Evolutionary conservation across 2,797 vertebrate genomes (phyloP).

Genomic region (Falco peregrinus): DNA sequence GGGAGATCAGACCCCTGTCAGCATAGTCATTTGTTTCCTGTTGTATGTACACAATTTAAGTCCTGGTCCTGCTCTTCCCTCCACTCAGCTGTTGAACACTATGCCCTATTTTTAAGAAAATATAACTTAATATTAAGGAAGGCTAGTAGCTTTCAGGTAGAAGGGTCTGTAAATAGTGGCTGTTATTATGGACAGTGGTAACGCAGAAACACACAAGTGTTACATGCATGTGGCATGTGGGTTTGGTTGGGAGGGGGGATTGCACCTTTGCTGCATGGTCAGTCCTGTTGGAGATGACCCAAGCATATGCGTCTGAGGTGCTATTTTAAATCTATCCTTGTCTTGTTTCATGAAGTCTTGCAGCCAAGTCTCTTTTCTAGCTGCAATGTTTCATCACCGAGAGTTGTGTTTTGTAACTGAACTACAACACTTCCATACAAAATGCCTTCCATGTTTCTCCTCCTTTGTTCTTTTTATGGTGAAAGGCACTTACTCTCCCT

Average conservation of each 20-base stretch:
- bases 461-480: neutral
- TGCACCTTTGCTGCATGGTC: neutral
- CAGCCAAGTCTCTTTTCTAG: neutral
- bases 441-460: slow-evolving; percentile 12
- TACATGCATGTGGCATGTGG: rapidly evolving
- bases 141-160: neutral
- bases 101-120: neutral
- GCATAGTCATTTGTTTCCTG: neutral
- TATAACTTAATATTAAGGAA: neutral
- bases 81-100: neutral
- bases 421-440: neutral
- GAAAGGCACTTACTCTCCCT: neutral
- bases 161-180: neutral
- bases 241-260: neutral
- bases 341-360: neutral
- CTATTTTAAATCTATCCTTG: neutral
- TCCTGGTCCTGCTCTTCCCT: neutral
- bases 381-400: neutral
- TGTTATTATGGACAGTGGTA: neutral
- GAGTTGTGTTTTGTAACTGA: neutral
- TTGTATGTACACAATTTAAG: neutral
- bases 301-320: neutral
- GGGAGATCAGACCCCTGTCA: neutral
- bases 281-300: neutral
- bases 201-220: neutral